phyloP scores from a whole-genome alignment of 1,140 invertebrate genomes.

The Dysdera silvatica region DNA sequence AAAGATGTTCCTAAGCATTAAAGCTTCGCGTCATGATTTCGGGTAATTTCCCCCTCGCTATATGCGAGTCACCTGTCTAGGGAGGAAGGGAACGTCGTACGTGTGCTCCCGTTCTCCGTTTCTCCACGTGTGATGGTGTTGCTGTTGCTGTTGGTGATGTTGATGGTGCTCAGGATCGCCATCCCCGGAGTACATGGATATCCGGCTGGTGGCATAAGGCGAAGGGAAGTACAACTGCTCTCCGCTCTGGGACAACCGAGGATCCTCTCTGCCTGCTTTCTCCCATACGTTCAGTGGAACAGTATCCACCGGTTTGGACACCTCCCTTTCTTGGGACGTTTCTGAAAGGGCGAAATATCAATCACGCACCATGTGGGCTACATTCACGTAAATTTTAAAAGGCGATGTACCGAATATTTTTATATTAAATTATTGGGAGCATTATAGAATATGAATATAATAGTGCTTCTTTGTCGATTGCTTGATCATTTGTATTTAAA shows the following conservation, averaged over 20 bases:
- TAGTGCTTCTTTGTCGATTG: no score
- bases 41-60: no score
- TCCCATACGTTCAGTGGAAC: slow-evolving; percentile 32
- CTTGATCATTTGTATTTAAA: no score
- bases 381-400: no score
- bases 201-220: slow-evolving; percentile 27
- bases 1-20: no score
- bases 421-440: no score
- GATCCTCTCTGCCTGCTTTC: slow-evolving; percentile 14
- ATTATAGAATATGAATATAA: no score
- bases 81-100: slow-evolving; percentile 31
- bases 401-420: no score
- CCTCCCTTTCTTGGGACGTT: slow-evolving; percentile 4
- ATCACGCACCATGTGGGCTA: no score
- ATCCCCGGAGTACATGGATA: slow-evolving; percentile 29
- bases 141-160: slow-evolving; percentile 11
- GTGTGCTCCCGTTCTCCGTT: slow-evolving; percentile 21
- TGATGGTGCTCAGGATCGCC: background rate
- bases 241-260: slow-evolving; percentile 17
- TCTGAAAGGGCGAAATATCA: no score
- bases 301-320: slow-evolving; percentile 24
- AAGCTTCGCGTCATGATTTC: no score
- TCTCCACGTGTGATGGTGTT: slow-evolving; percentile 13
- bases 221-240: slow-evolving; percentile 32
- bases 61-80: slow-evolving; percentile 29